Evolutionary conservation across 1,140 invertebrate species (phyloP), one percentile per base, ranked within the genome.

Genomic region (Cataglyphis hispanica): DNA sequence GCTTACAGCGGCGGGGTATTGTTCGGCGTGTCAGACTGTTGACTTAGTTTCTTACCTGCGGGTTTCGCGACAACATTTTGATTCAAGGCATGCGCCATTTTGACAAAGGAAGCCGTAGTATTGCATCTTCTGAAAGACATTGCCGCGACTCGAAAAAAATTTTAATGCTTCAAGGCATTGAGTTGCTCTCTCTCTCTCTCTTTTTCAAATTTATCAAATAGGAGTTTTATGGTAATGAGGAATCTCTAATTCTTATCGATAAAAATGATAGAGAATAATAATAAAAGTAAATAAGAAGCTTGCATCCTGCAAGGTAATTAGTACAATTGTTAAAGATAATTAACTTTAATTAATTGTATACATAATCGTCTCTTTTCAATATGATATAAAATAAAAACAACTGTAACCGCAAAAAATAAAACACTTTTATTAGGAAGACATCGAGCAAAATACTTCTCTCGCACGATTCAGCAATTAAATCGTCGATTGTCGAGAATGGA

Each of bases 1-100:
- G 78, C 78, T 83, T 61, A 83, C 53, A 56, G 37, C 78, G 53
- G 34, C 53, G 69, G 67, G 67, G 67, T 83, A 83, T 83, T 83
- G 78, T 83, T 81, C 25, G 66, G 66, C 66, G 78, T 81, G 78
- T 81, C 78, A 81, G 66, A 74, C 27, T 61, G 78, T 83, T 83
- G 78, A 74, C 78, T 83, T 83, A 83, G 37, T 83, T 83, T 83
- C 78, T 83, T 83, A 74, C 78, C 37, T 74, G 53, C 11, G 53
- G 67, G 53, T 74, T 83, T 46, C 67, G 53, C 78, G 67, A 72
- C 50, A 74, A 72, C 78, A 53, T 83, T 83, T 61, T 74, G 78
- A 83, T 74, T 56, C 78, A 19, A 13, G 43, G 37, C 67, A 60
- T 69, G 27, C 63, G 78, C 53, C 78, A 37, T 60, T 72, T 72